These are phyloP conservation scores for Ptychobarbus kaznakovi DNA, from an alignment of 2,797 vertebrate species.

Conservation along the genomic window DNA sequence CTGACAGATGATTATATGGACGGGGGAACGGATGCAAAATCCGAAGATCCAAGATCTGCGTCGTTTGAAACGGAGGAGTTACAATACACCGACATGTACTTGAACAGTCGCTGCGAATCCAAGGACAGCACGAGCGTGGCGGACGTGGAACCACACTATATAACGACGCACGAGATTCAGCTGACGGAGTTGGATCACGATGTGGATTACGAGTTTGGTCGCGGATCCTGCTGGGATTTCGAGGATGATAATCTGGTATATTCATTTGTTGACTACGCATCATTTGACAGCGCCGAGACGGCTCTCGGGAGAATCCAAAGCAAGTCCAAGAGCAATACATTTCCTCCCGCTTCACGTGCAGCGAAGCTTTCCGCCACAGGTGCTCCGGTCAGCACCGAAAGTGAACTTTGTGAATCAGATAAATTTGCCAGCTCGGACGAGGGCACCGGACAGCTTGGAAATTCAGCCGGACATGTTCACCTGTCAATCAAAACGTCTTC, in stretches of 20 bases:
- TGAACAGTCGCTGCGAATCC: constrained; percentile 75
- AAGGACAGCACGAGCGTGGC: constrained; percentile 70
- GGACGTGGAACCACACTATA: constrained; percentile 93
- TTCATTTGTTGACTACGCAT: constrained; percentile 95
- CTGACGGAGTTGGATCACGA: constrained; percentile 95
- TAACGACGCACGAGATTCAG: constrained; percentile 97
- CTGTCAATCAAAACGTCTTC: constrained; percentile 89
- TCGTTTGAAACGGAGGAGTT: constrained; percentile 81
- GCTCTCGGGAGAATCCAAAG: constrained; percentile 61
- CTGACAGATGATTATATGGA: constrained; percentile 56
- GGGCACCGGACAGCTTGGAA: constrained; percentile 75
- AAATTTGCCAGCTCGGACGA: constrained; percentile 79
- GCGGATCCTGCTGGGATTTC: constrained; percentile 89
- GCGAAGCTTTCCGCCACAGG: constrained; percentile 52
- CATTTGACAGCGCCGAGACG: constrained; percentile 86
- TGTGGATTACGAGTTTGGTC: constrained; percentile 87
- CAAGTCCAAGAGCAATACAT: constrained; percentile 18
- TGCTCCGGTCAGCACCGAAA: constrained; percentile 80
- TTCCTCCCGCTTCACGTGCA: constrained; percentile 11
- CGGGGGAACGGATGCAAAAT: constrained; percentile 62
- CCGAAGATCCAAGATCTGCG: constrained; percentile 67
- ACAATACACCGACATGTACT: constrained; percentile 81
- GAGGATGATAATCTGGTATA: constrained; percentile 94
- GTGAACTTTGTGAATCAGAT: constrained; percentile 79
- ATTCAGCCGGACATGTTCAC: constrained; percentile 82